Base-by-base conservation (phyloP, 2,797 vertebrate genomes). In the Balearica regulorum region DNA sequence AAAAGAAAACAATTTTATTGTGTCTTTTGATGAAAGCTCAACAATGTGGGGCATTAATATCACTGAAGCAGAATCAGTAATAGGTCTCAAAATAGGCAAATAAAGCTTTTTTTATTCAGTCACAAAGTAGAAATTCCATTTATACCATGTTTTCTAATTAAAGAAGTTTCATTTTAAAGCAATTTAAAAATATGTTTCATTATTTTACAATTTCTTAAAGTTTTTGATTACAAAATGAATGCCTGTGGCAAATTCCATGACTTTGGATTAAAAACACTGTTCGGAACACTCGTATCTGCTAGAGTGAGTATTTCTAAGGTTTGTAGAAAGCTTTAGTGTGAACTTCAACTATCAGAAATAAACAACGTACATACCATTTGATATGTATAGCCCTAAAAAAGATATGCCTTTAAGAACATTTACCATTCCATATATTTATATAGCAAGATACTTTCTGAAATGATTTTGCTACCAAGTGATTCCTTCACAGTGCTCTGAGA, bases 1-100 rank as follows among this genome's bases (percentile, higher is more conserved):
- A 66, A 83, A 95, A 82, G 31, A 94, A 95, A 91, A 94, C 61
- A 88, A 84, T 95, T 90, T 77, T 85, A 93, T 88, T 94, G 61
- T 80, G 80, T 61, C 54, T 95, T 95, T 68, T 90, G 76, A 92
- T 93, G 94, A 91, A 95, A 96, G 29, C 62, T 95, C 89, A 92
- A 84, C 78, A 92, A 89, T 55, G 31, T 37, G n/a, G 49, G 43
- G 57, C 75, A 91, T 88, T 83, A 94, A 93, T 94, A 97, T 84
- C 51, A 31, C 60, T 61, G 73, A 95, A 76, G 61, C 31, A 94
- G 81, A 83, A 76, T 78, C 83, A 76, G 62, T 61, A 93, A 89
- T 39, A 91, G 49, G 75, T 58, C 94, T 79, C 66, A 68, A 93
- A 96, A 89, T 17, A 89, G 64, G 53, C 41, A 76, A 79, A 94